Conservation (phyloP, 2,113 vertebrate species). For the Poeciliopsis prolifica region DNA sequence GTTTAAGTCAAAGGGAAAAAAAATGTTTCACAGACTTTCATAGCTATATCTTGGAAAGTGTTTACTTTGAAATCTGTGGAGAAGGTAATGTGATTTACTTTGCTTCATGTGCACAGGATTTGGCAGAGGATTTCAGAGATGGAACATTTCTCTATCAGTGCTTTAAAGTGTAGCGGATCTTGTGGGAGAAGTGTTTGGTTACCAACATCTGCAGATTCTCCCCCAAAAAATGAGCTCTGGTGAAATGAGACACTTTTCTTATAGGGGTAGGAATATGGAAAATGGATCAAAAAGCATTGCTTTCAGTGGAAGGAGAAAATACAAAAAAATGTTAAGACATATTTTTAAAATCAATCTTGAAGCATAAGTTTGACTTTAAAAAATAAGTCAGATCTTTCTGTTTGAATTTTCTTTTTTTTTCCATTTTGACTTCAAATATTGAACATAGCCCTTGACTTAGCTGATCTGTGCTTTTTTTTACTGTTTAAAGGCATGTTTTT, state of each 20-base stretch:
- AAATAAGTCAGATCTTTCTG: not conserved
- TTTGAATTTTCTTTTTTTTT: not conserved
- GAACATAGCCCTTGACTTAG: not conserved
- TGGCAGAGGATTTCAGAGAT: not conserved
- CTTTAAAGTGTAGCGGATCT: not conserved
- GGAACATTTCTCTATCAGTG: not conserved
- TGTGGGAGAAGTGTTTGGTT: not conserved
- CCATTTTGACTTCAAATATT: not conserved
- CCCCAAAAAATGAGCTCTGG: not conserved
- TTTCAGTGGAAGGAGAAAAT: not conserved
- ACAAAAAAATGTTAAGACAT: not conserved
- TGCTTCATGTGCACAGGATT: constrained; percentile 4
- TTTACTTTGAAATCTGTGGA: constrained; percentile 5
- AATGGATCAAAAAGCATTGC: not conserved
- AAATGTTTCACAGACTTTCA: constrained; percentile 5
- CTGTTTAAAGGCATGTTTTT: not conserved
- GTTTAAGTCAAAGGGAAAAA: not conserved
- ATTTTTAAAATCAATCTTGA: not conserved
- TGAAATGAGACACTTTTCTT: not conserved
- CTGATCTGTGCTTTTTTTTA: not conserved
- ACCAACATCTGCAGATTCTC: not conserved
- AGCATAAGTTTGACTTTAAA: not conserved
- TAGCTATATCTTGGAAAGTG: constrained; percentile 7
- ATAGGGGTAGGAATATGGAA: not conserved
- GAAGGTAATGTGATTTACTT: constrained; percentile 10